Conservation (phyloP, 2,888 invertebrate genomes). For the Aquatica leii region DNA sequence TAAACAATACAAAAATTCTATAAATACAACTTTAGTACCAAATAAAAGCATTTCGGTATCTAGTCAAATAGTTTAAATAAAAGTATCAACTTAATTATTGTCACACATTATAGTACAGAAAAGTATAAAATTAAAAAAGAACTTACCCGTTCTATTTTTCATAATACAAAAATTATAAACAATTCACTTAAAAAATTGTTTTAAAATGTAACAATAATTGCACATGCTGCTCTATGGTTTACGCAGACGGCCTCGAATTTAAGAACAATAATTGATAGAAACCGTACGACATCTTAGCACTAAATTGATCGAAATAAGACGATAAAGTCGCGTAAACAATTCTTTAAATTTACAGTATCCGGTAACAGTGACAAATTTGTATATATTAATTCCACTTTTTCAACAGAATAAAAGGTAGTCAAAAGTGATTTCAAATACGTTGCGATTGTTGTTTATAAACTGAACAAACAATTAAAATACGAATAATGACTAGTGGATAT, state of each 20-base stretch:
- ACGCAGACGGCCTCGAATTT: slow-evolving; percentile 17
- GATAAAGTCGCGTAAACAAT: slow-evolving; percentile 17
- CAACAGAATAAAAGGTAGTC: background rate
- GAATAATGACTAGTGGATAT: background rate
- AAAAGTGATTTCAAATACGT: too few relatives aligned
- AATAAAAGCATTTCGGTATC: too few relatives aligned
- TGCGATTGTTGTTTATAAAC: background rate
- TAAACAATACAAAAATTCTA: too few relatives aligned
- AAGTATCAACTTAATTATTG: too few relatives aligned
- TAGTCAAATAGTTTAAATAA: too few relatives aligned
- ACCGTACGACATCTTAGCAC: slow-evolving; percentile 24
- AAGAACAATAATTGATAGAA: slow-evolving; percentile 28
- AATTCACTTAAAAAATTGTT: too few relatives aligned
- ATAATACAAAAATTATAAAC: background rate
- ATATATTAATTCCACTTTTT: background rate
- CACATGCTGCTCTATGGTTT: background rate
- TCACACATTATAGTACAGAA: too few relatives aligned
- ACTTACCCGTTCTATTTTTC: background rate
- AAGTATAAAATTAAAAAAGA: too few relatives aligned
- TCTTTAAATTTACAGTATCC: slow-evolving; percentile 20
- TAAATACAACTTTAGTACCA: too few relatives aligned
- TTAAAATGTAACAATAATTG: too few relatives aligned
- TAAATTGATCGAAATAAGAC: slow-evolving; percentile 23
- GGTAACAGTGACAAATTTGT: slow-evolving; percentile 12
- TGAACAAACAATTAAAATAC: slow-evolving; percentile 1